Percentiles rank a stretch among this genome's conserved stretches.
Conservation (phyloP, 2,888 invertebrate genomes). For the Tanaodytes sp. region DNA sequence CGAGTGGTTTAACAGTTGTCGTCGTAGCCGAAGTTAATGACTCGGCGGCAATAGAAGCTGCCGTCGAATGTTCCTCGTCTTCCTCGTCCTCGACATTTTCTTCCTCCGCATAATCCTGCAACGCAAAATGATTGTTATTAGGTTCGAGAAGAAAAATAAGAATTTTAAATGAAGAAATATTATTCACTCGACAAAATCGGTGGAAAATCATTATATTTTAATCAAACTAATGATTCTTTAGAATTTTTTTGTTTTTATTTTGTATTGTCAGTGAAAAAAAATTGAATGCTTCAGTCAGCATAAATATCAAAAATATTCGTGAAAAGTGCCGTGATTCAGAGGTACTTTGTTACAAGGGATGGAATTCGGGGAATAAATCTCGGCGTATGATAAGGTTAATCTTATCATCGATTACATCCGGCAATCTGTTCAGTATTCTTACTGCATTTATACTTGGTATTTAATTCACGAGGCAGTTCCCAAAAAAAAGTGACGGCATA, state of each 20-base stretch:
- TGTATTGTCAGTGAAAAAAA: too few species aligned
- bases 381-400: constrained; percentile 18
- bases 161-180: too few species aligned
- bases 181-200: too few species aligned
- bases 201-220: too few species aligned
- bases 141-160: too few species aligned
- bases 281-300: too few species aligned
- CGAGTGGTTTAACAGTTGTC: constrained; percentile 66
- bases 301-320: too few species aligned
- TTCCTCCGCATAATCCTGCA: constrained; percentile 66
- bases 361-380: constrained; percentile 31
- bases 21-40: constrained; percentile 62
- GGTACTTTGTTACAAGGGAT: constrained; percentile 23
- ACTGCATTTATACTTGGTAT: constrained; percentile 40
- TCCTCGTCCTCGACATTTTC: constrained; percentile 63
- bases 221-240: too few species aligned
- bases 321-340: too few species aligned
- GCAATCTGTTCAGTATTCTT: constrained; percentile 9
- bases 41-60: constrained; percentile 57
- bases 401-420: constrained; percentile 33
- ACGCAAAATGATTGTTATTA: too few species aligned
- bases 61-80: constrained; percentile 57
- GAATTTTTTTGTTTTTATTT: too few species aligned
- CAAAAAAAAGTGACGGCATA: too few species aligned
- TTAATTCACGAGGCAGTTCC: constrained; percentile 29